Base-by-base conservation (phyloP, 2,888 invertebrate species). In the Dermolepida albohirtum region DNA sequence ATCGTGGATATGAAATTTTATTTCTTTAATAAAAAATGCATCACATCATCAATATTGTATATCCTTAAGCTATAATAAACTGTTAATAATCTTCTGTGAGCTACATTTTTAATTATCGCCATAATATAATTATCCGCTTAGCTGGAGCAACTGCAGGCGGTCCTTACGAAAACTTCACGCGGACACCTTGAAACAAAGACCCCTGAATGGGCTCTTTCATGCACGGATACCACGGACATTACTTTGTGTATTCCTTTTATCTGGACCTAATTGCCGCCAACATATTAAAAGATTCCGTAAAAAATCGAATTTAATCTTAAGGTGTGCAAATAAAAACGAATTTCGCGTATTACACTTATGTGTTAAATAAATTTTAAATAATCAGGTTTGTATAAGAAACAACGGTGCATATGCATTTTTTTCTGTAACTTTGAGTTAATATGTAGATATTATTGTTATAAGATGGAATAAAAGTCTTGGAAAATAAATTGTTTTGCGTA, bases 111-210 rank as follows among this genome's bases (percentile, higher is more conserved):
- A 67, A 67, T 67, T 67, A 67, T 43, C 66, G 51, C 50, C 51
- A 40, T 64, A 68, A 68, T 68, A 68, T 64, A 68, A 68, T 68
- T 68, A 68, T 55, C 64, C 55, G 47, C 68, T 39, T 55, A 64
- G 68, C 68, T 43, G 64, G 68, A 64, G 40, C 16, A 8, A 54
- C 40, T 40, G 62, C 41, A 39, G 62, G 54, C 27, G 68, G 64
- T 47, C 57, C 64, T 52, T 57, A 59, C 64, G 44, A 52, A 62
- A 62, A 62, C 39, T 43, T 62, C 54, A 54, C 52, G 51, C 29
- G 52, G 47, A 54, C 54, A 54, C 54, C 44, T 65, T 65, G 65
- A 65, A 65, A 65, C 65, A 65, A 65, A 65, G 65, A 65, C 65
- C 65, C 54, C 65, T 44, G 43, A 44, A 44, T 54, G 52, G 43